phyloP scores from a whole-genome alignment of 2,888 invertebrate genomes.

The Mythimna impura region DNA sequence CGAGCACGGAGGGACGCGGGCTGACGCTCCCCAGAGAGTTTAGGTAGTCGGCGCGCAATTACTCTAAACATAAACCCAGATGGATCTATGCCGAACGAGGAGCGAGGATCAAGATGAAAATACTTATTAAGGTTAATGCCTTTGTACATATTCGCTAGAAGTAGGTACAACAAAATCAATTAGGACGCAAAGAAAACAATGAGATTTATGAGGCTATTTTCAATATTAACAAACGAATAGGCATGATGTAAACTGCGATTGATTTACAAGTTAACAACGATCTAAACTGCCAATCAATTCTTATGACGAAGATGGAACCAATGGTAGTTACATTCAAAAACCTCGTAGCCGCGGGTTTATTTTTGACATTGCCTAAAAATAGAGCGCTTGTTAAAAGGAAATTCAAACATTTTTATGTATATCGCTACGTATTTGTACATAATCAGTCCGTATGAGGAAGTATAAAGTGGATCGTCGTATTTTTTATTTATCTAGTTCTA shows the following conservation, averaged over 20 bases:
- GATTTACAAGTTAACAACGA: constrained; percentile 42
- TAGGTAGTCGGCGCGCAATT: constrained; percentile 57
- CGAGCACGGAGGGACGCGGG: constrained; percentile 38
- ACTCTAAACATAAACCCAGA: constrained; percentile 58
- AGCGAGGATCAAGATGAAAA: constrained; percentile 44
- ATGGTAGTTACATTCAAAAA: constrained; percentile 3
- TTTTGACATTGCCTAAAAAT: constrained; percentile 33
- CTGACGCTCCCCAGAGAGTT: constrained; percentile 44
- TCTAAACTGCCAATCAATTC: constrained; percentile 25
- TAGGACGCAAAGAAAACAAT: constrained; percentile 40
- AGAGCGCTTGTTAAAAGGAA: constrained; percentile 23
- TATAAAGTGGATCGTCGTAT: constrained; percentile 1
- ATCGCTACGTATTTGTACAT: background rate
- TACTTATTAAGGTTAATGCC: constrained; percentile 54
- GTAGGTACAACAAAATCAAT: constrained; percentile 36
- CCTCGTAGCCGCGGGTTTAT: constrained; percentile 11
- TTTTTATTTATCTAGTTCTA: constrained; percentile 9
- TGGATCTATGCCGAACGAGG: constrained; percentile 20
- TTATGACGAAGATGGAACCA: constrained; percentile 1
- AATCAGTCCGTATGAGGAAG: constrained; percentile 9
- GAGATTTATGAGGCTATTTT: constrained; percentile 48
- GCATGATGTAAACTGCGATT: constrained; percentile 37
- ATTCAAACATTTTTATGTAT: constrained; percentile 22
- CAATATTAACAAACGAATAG: constrained; percentile 38
- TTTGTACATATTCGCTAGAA: constrained; percentile 22